These are phyloP conservation scores for Eupithecia dodoneata DNA, from an alignment of 2,888 invertebrate genomes.

Conservation along the genomic window DNA sequence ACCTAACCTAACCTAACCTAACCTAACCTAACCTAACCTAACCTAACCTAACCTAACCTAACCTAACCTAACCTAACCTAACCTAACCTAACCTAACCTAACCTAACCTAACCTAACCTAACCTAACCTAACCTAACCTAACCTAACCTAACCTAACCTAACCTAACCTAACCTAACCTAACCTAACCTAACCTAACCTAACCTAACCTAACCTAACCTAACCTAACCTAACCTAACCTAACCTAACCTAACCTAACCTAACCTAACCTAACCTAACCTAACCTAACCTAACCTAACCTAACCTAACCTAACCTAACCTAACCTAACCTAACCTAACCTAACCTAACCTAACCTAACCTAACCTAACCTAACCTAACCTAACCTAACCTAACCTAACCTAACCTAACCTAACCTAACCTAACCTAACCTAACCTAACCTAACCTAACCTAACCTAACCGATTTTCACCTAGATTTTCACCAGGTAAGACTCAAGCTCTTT, in stretches of 20 bases:
- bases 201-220: constrained; percentile 40
- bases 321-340: constrained; percentile 40
- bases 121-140: too few relatives aligned
- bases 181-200: too few relatives aligned
- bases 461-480: too few relatives aligned
- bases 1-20: too few relatives aligned
- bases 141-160: too few relatives aligned
- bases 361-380: constrained; percentile 40
- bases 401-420: constrained; percentile 36
- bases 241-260: constrained; percentile 39
- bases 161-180: too few relatives aligned
- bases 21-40: too few relatives aligned
- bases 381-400: constrained; percentile 38
- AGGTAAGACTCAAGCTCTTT: too few relatives aligned
- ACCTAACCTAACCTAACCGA: neutral
- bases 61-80: too few relatives aligned
- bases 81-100: too few relatives aligned
- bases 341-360: constrained; percentile 40
- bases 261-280: constrained; percentile 39
- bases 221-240: constrained; percentile 41
- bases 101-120: too few relatives aligned
- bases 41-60: too few relatives aligned
- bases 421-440: constrained; percentile 3
- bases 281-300: constrained; percentile 41
- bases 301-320: constrained; percentile 39